Evolutionary conservation across 2,113 vertebrate genomes (phyloP), one percentile per base, ranked within the genome.

Genomic region (Patagioenas fasciata): DNA sequence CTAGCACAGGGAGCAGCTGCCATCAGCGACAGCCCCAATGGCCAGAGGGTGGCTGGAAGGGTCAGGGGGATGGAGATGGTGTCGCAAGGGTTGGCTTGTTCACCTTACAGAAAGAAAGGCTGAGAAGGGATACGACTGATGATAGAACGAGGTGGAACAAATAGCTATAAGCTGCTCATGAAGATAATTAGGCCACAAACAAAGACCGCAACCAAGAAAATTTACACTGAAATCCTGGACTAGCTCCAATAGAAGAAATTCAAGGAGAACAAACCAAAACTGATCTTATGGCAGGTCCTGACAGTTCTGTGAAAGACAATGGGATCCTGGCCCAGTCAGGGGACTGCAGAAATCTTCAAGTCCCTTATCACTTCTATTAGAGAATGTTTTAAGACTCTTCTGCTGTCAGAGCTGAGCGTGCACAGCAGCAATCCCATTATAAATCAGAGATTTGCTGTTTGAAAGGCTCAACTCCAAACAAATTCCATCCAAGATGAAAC

Each of bases 401-500:
- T 18, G 47, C 64, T 83, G 64, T 24, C 36, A 67, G 73, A 28
- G 64, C 19, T 25, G 54, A 80, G 32, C 6, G 5, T 66, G 17
- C 70, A 91, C 70, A 91, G 60, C 79, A 93, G 62, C 70, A 88
- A 66, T 57, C 50, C 74, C 79, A n/a, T 14, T 31, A 54, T 53
- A 90, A 91, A 83, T 82, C 66, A 88, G 44, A 4, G 10, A 25
- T 74, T 34, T 91, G 51, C 70, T 25, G 28, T 65, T 60, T 77
- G 80, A 85, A 83, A 94, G 38, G 56, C 69, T 90, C 54, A 42
- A 17, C 16, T 92, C 82, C 80, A 88, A 92, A 82, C n/a, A 92
- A 91, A 90, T 77, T 86, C 85, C 26, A 53, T 67, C 40, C 83
- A 86, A 80, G 80, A 92, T 60, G 83, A 89, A 95, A 78, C 38